These are phyloP conservation scores for Lasioglossum zephyrum DNA, from an alignment of 2,888 invertebrate species.

Conservation along the genomic window DNA sequence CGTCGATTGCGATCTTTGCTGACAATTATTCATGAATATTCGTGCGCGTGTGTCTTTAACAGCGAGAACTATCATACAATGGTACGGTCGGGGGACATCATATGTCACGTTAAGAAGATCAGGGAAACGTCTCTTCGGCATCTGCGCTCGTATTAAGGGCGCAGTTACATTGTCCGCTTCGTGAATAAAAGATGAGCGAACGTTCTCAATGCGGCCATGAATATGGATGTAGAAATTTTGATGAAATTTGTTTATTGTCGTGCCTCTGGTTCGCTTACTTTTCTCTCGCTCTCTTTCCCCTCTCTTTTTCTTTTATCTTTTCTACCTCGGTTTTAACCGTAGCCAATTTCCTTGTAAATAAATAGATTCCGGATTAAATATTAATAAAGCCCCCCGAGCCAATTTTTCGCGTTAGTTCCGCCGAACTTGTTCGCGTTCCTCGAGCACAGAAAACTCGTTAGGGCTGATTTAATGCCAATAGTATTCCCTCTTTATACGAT, in stretches of 20 bases:
- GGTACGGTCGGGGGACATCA: no score
- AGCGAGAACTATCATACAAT: not conserved
- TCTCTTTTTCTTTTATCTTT: not conserved
- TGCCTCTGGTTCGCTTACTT: not conserved
- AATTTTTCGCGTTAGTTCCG: constrained; percentile 9
- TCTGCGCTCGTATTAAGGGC: constrained; percentile 8
- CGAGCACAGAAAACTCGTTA: not conserved
- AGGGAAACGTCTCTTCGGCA: constrained; percentile 12
- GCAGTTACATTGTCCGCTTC: constrained; percentile 24
- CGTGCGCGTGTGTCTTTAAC: not conserved
- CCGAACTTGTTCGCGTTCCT: not conserved
- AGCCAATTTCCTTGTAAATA: constrained; percentile 27
- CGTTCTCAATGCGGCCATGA: constrained; percentile 32
- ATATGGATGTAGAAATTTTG: constrained; percentile 49
- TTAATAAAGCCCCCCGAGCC: not conserved
- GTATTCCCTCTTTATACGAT: constrained; percentile 1
- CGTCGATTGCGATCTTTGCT: not conserved
- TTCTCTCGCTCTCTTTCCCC: not conserved
- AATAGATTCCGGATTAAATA: not conserved
- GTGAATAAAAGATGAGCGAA: constrained; percentile 55
- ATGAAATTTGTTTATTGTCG: constrained; percentile 46
- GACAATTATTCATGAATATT: constrained; percentile 1
- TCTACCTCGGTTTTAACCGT: not conserved
- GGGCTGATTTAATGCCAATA: constrained; percentile 14
- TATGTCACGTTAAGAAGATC: constrained; percentile 10